phyloP scores from a whole-genome alignment of 2,113 vertebrate genomes.

The Axis porcinus region DNA sequence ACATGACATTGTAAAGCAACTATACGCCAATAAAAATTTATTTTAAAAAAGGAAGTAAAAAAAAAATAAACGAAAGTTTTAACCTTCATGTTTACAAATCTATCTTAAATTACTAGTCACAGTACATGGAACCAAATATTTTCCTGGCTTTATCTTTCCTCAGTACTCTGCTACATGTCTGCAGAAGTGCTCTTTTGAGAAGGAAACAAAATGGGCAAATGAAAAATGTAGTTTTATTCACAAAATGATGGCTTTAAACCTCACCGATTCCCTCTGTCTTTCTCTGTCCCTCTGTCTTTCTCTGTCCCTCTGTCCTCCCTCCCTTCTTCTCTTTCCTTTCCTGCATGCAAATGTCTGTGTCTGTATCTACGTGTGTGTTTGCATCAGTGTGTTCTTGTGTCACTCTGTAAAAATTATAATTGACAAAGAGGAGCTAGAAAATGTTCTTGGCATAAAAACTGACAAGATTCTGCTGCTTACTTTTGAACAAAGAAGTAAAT shows the following conservation, averaged over 20 bases:
- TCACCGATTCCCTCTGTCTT: background rate
- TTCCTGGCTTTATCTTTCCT: background rate
- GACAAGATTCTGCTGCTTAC: background rate
- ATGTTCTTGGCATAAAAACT: background rate
- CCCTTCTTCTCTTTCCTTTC: background rate
- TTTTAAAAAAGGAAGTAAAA: too few relatives aligned
- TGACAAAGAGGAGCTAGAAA: background rate
- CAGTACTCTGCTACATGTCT: background rate
- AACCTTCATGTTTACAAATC: background rate
- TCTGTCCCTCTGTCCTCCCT: background rate
- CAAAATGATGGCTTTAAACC: background rate
- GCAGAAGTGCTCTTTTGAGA: background rate
- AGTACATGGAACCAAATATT: background rate
- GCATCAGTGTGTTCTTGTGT: too few relatives aligned
- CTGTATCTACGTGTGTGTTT: background rate
- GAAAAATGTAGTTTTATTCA: background rate
- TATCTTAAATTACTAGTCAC: background rate
- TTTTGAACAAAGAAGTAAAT: background rate
- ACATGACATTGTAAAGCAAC: too few relatives aligned
- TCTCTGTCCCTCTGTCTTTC: background rate
- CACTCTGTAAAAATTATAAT: background rate
- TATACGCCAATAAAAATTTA: too few relatives aligned
- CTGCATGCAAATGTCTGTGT: background rate
- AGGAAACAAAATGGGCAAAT: background rate
- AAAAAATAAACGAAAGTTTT: background rate